Evolutionary conservation across 2,888 invertebrate species (phyloP).

Genomic region (Cantharis rufa): DNA sequence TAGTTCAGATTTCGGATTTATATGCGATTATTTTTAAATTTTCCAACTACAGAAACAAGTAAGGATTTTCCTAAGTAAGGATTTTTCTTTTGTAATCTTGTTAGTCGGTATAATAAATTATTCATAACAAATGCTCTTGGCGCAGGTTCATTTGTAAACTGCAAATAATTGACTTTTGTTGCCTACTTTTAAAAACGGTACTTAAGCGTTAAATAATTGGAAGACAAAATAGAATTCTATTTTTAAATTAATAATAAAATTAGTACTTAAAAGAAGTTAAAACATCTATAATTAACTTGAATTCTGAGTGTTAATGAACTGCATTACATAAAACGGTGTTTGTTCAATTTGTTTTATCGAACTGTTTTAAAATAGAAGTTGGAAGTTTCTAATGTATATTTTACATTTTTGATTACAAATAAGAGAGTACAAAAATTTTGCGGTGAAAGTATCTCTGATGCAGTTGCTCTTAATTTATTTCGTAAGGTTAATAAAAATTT

Average conservation of each 20-base stretch:
- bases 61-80: neutral
- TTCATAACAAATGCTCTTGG: neutral
- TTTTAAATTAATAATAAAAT: neutral
- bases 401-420: neutral
- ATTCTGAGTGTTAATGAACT: neutral
- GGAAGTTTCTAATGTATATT: neutral
- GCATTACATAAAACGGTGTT: neutral
- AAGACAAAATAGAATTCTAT: neutral
- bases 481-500: neutral
- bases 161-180: neutral
- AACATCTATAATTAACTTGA: neutral
- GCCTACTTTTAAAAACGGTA: neutral
- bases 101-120: neutral
- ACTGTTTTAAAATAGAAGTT: neutral
- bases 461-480: neutral
- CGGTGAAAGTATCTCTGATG: neutral
- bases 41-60: neutral
- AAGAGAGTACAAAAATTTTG: neutral
- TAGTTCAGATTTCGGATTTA: no score
- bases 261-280: neutral
- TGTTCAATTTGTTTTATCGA: neutral
- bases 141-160: neutral
- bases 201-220: neutral
- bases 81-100: neutral
- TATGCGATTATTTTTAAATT: no score